A percentile compares a stretch with the other conserved stretches of the same genome.
phyloP scores from a whole-genome alignment of 2,797 vertebrate genomes.

The Gymnocypris eckloni region DNA sequence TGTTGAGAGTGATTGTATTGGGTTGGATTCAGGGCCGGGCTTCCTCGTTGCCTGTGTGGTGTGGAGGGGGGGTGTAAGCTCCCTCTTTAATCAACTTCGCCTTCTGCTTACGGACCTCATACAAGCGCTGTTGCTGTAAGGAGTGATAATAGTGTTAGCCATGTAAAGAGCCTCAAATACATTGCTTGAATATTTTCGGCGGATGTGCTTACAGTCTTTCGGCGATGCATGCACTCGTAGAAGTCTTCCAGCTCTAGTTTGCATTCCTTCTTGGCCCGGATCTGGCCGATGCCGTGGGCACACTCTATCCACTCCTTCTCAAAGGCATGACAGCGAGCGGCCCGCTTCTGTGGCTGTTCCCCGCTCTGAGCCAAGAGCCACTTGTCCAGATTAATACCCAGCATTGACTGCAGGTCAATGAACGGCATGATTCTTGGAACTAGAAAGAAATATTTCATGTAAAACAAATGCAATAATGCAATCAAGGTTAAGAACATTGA shows the following conservation, averaged over 20 bases:
- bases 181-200: background rate
- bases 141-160: slow-evolving; percentile 26
- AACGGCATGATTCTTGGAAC: slow-evolving; percentile 85
- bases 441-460: background rate
- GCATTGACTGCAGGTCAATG: slow-evolving; percentile 79
- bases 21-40: slow-evolving; percentile 68
- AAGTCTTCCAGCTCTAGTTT: slow-evolving; percentile 88
- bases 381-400: slow-evolving; percentile 83
- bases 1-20: background rate
- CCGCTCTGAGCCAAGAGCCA: slow-evolving; percentile 82
- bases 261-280: slow-evolving; percentile 85
- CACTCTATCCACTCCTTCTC: slow-evolving; percentile 96
- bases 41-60: slow-evolving; percentile 76
- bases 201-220: slow-evolving; percentile 81
- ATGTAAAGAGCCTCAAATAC: background rate
- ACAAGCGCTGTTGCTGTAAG: slow-evolving; percentile 76
- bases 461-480: background rate
- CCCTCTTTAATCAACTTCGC: slow-evolving; percentile 88
- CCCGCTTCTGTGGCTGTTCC: slow-evolving; percentile 75
- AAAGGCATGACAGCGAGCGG: slow-evolving; percentile 84
- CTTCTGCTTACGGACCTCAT: slow-evolving; percentile 78
- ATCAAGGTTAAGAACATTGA: background rate
- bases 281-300: slow-evolving; percentile 83
- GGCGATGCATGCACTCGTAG: slow-evolving; percentile 84
- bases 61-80: slow-evolving; percentile 79